Evolutionary conservation across 1,140 invertebrate species (phyloP), one percentile per base, ranked within the genome.

Genomic region (Cheumatopsyche charites): DNA sequence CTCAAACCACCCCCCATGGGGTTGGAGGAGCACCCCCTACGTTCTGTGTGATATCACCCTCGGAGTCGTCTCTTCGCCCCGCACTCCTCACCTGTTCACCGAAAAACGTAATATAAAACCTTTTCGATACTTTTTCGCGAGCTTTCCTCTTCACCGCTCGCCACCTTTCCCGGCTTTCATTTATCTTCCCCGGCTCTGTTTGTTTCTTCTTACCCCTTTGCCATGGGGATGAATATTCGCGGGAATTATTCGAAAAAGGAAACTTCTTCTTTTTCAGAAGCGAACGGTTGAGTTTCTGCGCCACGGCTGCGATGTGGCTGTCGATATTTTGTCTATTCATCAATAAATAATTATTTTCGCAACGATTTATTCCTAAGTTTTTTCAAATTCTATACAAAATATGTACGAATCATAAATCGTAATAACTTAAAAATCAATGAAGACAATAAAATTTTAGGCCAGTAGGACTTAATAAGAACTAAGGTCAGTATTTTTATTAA

Each of bases 51-150:
- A 63, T 15, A n/a, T 23, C 25, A 17, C 29, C 29, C 12, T n/a
- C n/a, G n/a, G n/a, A n/a, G 15, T 29, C 6, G 0, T 2, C n/a
- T 5, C 42, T 25, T 36, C 68, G 23, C 68, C 29, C 9, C 29
- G 9, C 21, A 12, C 25, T 19, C 49, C 17, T 58, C 47, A 68
- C 67, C 67, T 61, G 49, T 68, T 68, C 63, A n/a, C 62, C 49
- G 66, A 65, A 75, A 75, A 75, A 75, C 63, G 73, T 75, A 72
- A 75, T 72, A 71, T 75, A 75, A 75, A 75, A 75, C 70, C 70
- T 72, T 75, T 72, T 67, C 73, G 73, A 75, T 75, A 75, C 73
- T 75, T 62, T 29, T 66, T 67, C 63, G 41, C 42, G 63, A 66
- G 63, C 63, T 66, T 47, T 66, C 41, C 63, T 42, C 71, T 70